Base-by-base conservation (phyloP, 1,140 invertebrate genomes). In the Drosophila sulfurigaster region DNA sequence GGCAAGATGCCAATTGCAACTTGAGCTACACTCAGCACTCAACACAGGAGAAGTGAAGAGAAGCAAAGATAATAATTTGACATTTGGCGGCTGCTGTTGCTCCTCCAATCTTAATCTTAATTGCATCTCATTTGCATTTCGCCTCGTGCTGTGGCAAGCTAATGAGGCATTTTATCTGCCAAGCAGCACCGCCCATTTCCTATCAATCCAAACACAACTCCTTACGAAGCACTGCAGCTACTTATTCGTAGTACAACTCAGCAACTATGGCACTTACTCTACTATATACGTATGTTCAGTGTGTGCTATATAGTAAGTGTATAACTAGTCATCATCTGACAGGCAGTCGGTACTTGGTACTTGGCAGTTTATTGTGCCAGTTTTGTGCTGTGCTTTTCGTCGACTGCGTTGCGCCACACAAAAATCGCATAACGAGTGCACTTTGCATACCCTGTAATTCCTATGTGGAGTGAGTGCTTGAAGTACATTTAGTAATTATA, bases 311-410 rank as follows among this genome's bases (percentile, higher is more conserved):
- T 54, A 54, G 10, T 6, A 41, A 25, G 20, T 45, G 8, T 38
- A 15, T 11, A 45, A 56, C 45, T 13, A 52, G 56, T 69, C 41
- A 46, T 25, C 65, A 66, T 5, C 51, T 4, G 20, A 25, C 20
- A 25, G 20, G 20, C 20, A 25, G 20, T 25, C 20, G 20, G 20
- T 25, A 30, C 30, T 30, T 10, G 57, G 30, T 72, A 76, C 81
- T 82, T 79, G 64, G 20, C 66, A 77, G 81, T 79, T 83, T 83
- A 65, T 83, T 83, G 81, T 80, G 81, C 81, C 81, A 83, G 48
- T 83, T 82, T 52, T 54, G 2, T 28, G 30, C 11, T 45, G n/a
- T 45, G 35, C 20, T 11, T 48, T 51, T 30, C 35, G 48, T 28
- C 3, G 52, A 45, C 28, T 13, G 46, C 54, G 49, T 54, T 71